These are phyloP conservation scores for Recurvirostra avosetta DNA, from an alignment of 2,113 vertebrate species.

Conservation along the genomic window DNA sequence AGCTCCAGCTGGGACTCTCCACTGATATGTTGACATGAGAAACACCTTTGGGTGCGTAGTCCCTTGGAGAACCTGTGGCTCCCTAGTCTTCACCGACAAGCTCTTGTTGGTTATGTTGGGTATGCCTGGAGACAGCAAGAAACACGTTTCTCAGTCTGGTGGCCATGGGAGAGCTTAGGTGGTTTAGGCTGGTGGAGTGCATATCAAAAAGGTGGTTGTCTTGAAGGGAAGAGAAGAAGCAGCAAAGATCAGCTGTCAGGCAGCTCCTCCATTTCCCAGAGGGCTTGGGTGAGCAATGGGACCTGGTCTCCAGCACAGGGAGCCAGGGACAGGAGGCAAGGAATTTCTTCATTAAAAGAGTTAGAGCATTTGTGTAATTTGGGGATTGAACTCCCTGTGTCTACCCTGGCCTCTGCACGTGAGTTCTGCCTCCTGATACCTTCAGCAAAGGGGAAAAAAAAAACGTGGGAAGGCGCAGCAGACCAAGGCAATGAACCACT, in stretches of 20 bases:
- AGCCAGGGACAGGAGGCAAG: neutral
- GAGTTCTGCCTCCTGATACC: neutral
- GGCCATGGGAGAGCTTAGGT: neutral
- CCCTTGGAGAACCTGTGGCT: neutral
- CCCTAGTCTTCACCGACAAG: neutral
- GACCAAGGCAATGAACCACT: neutral
- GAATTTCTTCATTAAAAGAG: neutral
- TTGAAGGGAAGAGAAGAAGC: neutral
- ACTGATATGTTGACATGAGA: neutral
- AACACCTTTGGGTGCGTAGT: neutral
- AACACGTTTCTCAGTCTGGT: neutral
- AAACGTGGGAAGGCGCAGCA: neutral
- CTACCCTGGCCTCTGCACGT: neutral
- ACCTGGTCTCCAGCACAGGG: neutral
- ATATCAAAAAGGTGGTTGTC: neutral
- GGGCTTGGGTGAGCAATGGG: neutral
- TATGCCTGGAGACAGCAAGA: neutral
- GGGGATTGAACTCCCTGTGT: neutral
- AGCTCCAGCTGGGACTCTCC: neutral
- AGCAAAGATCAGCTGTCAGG: neutral
- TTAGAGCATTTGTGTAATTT: neutral
- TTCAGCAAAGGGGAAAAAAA: neutral
- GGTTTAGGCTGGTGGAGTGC: neutral
- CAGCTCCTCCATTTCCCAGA: neutral
- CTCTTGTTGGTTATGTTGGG: accelerated